Evolutionary conservation across 2,113 vertebrate genomes (phyloP).

Genomic region (Lynx canadensis): DNA sequence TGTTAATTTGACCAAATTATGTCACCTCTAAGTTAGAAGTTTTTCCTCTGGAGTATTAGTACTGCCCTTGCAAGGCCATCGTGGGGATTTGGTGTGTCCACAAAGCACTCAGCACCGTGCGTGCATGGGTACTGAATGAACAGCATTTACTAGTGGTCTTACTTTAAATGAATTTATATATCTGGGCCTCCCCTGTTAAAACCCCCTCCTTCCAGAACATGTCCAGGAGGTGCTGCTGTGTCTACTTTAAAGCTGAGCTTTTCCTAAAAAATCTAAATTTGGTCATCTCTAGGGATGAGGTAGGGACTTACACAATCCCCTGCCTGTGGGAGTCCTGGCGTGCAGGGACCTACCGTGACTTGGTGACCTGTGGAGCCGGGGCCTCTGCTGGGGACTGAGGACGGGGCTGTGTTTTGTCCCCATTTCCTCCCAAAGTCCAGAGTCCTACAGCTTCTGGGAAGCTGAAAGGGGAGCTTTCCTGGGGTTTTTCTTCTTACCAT

Average conservation of each 20-base stretch:
- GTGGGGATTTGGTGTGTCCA: background rate
- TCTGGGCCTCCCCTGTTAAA: background rate
- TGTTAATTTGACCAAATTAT: background rate
- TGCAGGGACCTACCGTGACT: background rate
- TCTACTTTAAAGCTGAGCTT: background rate
- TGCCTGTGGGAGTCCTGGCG: rapidly evolving
- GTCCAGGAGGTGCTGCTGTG: background rate
- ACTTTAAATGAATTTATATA: background rate
- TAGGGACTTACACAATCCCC: background rate
- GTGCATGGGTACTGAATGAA: background rate
- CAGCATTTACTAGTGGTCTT: background rate
- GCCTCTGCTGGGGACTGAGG: background rate
- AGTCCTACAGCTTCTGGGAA: background rate
- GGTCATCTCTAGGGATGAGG: background rate
- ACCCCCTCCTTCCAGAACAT: background rate
- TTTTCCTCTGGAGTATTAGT: background rate
- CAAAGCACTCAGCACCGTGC: background rate
- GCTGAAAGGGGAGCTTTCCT: background rate
- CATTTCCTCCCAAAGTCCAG: rapidly evolving
- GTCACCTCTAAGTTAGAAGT: background rate
- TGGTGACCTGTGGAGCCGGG: background rate
- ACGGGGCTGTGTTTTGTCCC: background rate
- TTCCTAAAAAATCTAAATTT: background rate
- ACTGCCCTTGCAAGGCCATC: background rate
- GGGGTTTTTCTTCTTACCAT: background rate